phyloP scores from a whole-genome alignment of 2,888 invertebrate species.

The Anorthoa munda region DNA sequence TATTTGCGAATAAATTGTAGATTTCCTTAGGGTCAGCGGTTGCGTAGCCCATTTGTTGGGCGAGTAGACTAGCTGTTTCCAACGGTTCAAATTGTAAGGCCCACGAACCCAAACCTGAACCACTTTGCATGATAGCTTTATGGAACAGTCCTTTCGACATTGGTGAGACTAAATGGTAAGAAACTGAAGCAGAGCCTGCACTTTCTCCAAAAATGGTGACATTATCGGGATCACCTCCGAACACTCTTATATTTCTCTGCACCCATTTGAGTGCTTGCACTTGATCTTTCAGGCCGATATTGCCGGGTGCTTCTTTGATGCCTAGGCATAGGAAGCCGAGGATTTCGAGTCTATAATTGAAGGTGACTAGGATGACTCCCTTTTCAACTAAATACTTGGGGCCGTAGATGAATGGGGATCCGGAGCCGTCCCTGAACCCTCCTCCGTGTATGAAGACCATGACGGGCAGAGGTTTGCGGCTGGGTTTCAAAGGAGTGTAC shows the following conservation, averaged over 20 bases:
- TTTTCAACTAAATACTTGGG: slow-evolving; percentile 82
- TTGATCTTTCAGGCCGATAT: slow-evolving; percentile 86
- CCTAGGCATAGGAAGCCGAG: slow-evolving; percentile 85
- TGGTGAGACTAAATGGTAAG: slow-evolving; percentile 83
- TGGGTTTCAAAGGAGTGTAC: slow-evolving; percentile 76
- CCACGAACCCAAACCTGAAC: slow-evolving; percentile 85
- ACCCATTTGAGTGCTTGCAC: slow-evolving; percentile 84
- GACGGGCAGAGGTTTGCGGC: slow-evolving; percentile 75
- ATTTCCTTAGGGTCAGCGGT: slow-evolving; percentile 78
- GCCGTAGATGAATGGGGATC: slow-evolving; percentile 82
- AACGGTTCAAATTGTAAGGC: slow-evolving; percentile 83
- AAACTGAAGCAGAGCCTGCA: slow-evolving; percentile 85
- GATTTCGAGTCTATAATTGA: slow-evolving; percentile 86
- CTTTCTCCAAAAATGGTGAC: slow-evolving; percentile 87
- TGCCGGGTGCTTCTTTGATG: slow-evolving; percentile 85
- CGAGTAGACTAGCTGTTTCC: slow-evolving; percentile 77
- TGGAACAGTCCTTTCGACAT: slow-evolving; percentile 84
- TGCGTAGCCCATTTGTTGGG: slow-evolving; percentile 76
- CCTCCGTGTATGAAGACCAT: slow-evolving; percentile 88
- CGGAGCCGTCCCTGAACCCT: slow-evolving; percentile 85
- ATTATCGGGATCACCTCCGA: slow-evolving; percentile 85
- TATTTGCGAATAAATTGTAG: slow-evolving; percentile 75
- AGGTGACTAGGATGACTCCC: slow-evolving; percentile 82
- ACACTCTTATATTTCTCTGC: slow-evolving; percentile 78
- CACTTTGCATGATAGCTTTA: slow-evolving; percentile 86